These are phyloP conservation scores for Oscheius onirici DNA, from an alignment of 2,888 invertebrate genomes.

Conservation along the genomic window DNA sequence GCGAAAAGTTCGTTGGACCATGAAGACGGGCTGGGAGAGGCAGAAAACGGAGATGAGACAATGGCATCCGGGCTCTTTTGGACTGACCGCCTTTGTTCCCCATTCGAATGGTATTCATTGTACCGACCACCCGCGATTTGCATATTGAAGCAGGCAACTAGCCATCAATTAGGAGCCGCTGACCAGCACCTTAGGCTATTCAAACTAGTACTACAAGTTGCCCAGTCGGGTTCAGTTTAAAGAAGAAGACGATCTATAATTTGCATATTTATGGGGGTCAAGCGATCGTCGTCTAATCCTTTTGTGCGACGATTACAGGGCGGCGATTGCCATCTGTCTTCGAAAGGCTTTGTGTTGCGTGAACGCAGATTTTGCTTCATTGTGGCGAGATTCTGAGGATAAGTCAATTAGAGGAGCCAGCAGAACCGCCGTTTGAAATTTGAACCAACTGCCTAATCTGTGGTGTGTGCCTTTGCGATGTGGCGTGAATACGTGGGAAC, in stretches of 20 bases:
- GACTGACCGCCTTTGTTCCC: constrained; percentile 26
- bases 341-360: constrained; percentile 28
- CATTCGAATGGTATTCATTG: constrained; percentile 23
- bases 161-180: constrained; percentile 6
- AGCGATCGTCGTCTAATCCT: constrained; percentile 32
- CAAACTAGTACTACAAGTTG: background rate
- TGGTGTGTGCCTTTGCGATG: background rate
- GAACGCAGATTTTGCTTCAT: constrained; percentile 11
- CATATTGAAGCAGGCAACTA: constrained; percentile 21
- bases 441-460: constrained; percentile 26
- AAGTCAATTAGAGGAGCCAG: constrained; percentile 30
- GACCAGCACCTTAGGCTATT: background rate
- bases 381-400: constrained; percentile 23
- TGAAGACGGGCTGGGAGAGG: constrained; percentile 24
- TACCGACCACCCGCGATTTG: constrained; percentile 28
- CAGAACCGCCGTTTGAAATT: constrained; percentile 23
- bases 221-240: background rate
- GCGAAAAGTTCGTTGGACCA: constrained; percentile 3
- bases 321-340: constrained; percentile 34
- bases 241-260: constrained; percentile 19
- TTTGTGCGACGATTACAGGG: constrained; percentile 35
- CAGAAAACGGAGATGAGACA: constrained; percentile 18
- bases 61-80: constrained; percentile 16
- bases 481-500: background rate
- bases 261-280: constrained; percentile 33